Evolutionary conservation across 2,113 vertebrate species (phyloP).

Genomic region (Tupaia tana): DNA sequence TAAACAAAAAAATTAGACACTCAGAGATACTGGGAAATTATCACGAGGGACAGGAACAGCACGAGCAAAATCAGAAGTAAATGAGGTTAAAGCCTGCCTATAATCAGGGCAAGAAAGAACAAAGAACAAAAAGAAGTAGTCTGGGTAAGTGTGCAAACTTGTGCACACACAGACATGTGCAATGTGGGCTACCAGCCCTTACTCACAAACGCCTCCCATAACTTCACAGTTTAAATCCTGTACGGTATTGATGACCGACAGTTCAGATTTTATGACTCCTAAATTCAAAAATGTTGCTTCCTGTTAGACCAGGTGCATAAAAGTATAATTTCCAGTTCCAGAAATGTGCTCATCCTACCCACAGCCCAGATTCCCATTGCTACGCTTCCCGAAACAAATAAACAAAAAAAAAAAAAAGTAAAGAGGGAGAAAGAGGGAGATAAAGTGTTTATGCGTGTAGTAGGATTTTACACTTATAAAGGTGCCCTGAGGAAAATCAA

Average conservation of each 20-base stretch:
- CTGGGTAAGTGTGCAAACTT: neutral
- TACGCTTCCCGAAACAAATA: neutral
- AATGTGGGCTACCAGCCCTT: neutral
- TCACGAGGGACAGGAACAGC: neutral
- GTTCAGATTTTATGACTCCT: neutral
- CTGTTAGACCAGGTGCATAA: neutral
- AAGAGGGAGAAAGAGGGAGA: neutral
- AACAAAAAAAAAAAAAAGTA: neutral
- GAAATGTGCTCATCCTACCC: neutral
- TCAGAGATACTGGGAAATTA: neutral
- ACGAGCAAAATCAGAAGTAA: neutral
- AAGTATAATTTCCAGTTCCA: neutral
- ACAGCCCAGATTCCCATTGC: neutral
- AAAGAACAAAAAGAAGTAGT: neutral
- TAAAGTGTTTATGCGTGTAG: too few species aligned
- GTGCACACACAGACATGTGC: neutral
- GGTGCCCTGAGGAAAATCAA: neutral
- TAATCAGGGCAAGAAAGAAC: neutral
- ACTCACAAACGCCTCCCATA: neutral
- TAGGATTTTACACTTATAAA: neutral
- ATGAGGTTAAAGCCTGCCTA: neutral
- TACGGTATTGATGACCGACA: neutral
- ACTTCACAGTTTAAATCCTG: neutral
- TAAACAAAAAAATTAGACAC: neutral
- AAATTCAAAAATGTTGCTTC: slow-evolving; percentile 28